Evolutionary conservation across 2,797 vertebrate genomes (phyloP).

Genomic region (Parambassis ranga): DNA sequence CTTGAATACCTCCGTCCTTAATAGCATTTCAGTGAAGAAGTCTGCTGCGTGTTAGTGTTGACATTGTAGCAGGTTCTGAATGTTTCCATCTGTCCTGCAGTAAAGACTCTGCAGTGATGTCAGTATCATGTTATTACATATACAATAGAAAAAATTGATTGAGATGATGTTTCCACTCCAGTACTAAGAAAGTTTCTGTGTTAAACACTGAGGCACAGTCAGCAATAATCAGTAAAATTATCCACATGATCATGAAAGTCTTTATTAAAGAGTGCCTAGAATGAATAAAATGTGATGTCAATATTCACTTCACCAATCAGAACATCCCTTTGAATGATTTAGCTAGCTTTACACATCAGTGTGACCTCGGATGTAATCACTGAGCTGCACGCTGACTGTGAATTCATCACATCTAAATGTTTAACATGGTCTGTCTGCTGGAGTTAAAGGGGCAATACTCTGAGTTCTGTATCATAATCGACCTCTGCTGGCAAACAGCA

Average conservation of each 20-base stretch:
- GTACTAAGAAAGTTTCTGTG: background rate
- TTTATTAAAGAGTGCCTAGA: slow-evolving; percentile 38
- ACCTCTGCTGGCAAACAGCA: background rate
- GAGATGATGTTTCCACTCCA: background rate
- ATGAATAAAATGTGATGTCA: slow-evolving; percentile 33
- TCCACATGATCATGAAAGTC: background rate
- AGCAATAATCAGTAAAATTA: slow-evolving; percentile 23
- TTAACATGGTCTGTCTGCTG: background rate
- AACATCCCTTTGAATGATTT: background rate
- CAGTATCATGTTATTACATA: too few relatives aligned
- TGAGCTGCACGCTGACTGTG: background rate
- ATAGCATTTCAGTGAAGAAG: slow-evolving; percentile 4
- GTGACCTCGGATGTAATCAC: slow-evolving; percentile 10
- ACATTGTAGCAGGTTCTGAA: slow-evolving; percentile 1
- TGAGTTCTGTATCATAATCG: background rate
- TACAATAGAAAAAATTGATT: too few relatives aligned
- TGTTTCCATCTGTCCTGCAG: background rate
- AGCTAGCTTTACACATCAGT: background rate
- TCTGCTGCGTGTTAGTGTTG: background rate
- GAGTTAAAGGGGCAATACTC: background rate
- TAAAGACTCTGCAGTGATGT: too few relatives aligned
- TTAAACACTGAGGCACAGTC: background rate
- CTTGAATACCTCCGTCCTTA: slow-evolving; percentile 72
- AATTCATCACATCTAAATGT: background rate
- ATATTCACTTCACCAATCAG: background rate